Evolutionary conservation across 2,113 vertebrate species (phyloP).

Genomic region (Columba janthina): DNA sequence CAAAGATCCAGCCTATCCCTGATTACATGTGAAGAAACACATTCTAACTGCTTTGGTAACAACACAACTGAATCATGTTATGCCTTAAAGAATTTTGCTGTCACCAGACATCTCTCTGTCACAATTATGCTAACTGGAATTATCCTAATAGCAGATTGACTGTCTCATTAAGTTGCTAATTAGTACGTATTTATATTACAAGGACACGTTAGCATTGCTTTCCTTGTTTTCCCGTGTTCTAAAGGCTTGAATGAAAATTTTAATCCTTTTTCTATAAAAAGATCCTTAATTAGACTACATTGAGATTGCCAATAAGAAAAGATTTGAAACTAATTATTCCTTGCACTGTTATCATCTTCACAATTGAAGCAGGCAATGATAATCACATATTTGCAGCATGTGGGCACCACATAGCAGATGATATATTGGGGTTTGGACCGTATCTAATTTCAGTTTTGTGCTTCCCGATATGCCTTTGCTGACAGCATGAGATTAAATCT

Average conservation of each 20-base stretch:
- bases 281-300: background rate
- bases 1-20: background rate
- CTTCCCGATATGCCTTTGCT: background rate
- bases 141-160: background rate
- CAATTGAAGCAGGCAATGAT: background rate
- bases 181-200: background rate
- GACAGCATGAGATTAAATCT: background rate
- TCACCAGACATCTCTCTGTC: background rate
- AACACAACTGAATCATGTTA: background rate
- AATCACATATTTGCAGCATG: background rate
- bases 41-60: background rate
- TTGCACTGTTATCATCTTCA: background rate
- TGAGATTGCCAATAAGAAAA: background rate
- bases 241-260: background rate
- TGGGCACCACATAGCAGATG: background rate
- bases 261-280: background rate
- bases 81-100: background rate
- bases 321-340: background rate
- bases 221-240: background rate
- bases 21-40: background rate
- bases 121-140: background rate
- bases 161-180: constrained; percentile 28
- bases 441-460: background rate
- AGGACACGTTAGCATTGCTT: background rate
- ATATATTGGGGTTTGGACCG: background rate